Conservation (phyloP, 2,888 invertebrate genomes). For the Cerceris ruficornis region DNA sequence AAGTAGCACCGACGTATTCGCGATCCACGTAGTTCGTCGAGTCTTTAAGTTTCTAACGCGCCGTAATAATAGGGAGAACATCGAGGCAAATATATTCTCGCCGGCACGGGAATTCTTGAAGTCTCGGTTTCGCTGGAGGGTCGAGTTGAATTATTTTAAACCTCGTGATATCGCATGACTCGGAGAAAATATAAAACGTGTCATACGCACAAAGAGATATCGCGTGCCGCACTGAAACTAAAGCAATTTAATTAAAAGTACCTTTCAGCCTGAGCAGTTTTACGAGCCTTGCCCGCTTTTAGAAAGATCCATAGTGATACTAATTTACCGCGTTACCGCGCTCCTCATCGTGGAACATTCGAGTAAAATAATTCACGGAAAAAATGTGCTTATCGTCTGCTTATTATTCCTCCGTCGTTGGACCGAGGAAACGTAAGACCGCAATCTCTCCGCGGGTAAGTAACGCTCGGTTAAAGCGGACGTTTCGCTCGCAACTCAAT, state of each 20-base stretch:
- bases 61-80: too few relatives aligned
- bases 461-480: too few relatives aligned
- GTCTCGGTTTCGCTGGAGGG: too few relatives aligned
- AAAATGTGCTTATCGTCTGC: background rate
- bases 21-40: background rate
- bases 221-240: conserved; percentile 11
- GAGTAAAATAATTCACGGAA: background rate
- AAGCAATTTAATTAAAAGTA: conserved; percentile 42
- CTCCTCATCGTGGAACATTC: too few relatives aligned
- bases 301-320: background rate
- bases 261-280: conserved; percentile 22
- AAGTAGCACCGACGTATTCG: background rate
- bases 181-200: conserved; percentile 29
- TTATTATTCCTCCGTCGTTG: too few relatives aligned
- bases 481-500: too few relatives aligned
- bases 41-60: background rate
- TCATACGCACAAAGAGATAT: conserved; percentile 33
- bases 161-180: conserved; percentile 4
- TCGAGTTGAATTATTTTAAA: conserved; percentile 18
- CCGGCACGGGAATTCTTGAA: too few relatives aligned
- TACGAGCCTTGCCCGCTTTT: background rate
- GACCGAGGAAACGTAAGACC: too few relatives aligned
- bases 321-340: background rate
- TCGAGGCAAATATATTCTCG: too few relatives aligned
- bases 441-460: too few relatives aligned